Percentiles rank a stretch among this genome's conserved stretches.
Conservation (phyloP, 2,113 vertebrate species). For the Oreochromis spilurus region DNA sequence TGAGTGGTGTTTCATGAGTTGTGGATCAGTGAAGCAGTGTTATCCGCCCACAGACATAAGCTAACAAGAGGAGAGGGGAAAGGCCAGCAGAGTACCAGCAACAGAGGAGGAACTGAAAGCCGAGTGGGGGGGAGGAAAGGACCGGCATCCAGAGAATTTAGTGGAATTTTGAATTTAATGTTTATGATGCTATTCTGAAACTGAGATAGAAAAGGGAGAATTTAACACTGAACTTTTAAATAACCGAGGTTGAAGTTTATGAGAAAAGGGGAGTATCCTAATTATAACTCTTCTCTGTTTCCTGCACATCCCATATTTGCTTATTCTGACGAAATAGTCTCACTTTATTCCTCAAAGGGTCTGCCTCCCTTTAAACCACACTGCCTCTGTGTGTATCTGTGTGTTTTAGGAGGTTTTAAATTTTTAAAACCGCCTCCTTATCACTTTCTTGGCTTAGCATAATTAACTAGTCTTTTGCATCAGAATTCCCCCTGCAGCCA, state of each 20-base stretch:
- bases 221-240: background rate
- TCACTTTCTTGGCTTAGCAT: conserved; percentile 67
- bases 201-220: background rate
- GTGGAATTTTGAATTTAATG: background rate
- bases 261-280: background rate
- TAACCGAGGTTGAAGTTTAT: background rate
- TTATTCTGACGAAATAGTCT: background rate
- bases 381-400: background rate
- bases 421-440: conserved; percentile 31
- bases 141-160: background rate
- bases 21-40: conserved; percentile 60
- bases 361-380: background rate
- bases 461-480: conserved; percentile 48
- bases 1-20: conserved; percentile 51
- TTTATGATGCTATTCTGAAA: background rate
- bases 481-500: conserved; percentile 19
- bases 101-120: conserved; percentile 28
- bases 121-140: conserved; percentile 13
- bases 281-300: background rate
- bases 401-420: conserved; percentile 25
- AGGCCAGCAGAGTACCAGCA: conserved; percentile 53
- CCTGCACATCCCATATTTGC: background rate
- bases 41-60: conserved; percentile 61
- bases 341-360: conserved; percentile 2
- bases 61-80: conserved; percentile 56